phyloP scores from a whole-genome alignment of 2,888 invertebrate species.

The Xylophagus ater region DNA sequence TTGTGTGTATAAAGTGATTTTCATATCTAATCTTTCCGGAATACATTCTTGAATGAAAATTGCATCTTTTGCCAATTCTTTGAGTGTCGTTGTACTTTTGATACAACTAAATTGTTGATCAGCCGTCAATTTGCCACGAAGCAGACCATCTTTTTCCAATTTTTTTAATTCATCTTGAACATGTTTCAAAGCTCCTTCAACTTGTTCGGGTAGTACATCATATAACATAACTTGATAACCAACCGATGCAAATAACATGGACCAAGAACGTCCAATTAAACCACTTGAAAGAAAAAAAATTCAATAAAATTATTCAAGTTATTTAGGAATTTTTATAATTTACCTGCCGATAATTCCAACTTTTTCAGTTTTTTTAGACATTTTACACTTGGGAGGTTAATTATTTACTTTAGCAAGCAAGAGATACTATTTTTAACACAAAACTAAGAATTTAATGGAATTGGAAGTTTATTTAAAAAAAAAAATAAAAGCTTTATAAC shows the following conservation, averaged over 20 bases:
- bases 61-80: constrained; percentile 61
- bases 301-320: constrained; percentile 2
- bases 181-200: constrained; percentile 59
- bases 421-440: neutral
- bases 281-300: constrained; percentile 53
- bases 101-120: constrained; percentile 67
- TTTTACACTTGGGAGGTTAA: constrained; percentile 1
- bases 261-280: constrained; percentile 91
- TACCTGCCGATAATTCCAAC: constrained; percentile 70
- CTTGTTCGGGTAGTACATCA: constrained; percentile 69
- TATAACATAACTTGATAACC: constrained; percentile 82
- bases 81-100: constrained; percentile 57
- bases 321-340: constrained; percentile 16
- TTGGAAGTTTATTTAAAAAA: neutral
- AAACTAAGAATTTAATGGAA: neutral
- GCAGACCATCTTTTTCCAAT: constrained; percentile 57
- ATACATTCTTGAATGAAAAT: constrained; percentile 87
- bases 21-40: constrained; percentile 77
- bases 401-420: neutral
- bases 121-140: constrained; percentile 65
- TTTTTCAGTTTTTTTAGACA: constrained; percentile 46
- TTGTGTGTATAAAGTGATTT: constrained; percentile 64
- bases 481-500: neutral
- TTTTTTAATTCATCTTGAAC: constrained; percentile 59
- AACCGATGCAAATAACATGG: constrained; percentile 89